These are phyloP conservation scores for Pterostichus madidus DNA, from an alignment of 2,888 invertebrate species.

Conservation along the genomic window DNA sequence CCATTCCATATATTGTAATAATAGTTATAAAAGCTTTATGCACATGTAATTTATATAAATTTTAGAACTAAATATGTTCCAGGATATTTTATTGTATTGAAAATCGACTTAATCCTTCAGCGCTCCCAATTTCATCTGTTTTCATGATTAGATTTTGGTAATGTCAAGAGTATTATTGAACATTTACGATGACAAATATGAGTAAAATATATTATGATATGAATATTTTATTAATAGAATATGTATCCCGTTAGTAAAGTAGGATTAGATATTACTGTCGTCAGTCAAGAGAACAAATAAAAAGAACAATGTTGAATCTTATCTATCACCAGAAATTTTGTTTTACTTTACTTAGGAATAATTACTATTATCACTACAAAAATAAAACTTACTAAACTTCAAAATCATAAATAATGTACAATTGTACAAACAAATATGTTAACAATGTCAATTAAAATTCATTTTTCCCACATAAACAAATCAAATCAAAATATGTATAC, in stretches of 20 bases:
- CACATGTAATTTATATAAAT: too few species aligned
- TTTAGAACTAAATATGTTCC: too few species aligned
- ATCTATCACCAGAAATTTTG: not conserved
- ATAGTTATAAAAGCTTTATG: too few species aligned
- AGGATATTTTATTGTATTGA: too few species aligned
- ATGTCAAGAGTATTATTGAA: conserved; percentile 11
- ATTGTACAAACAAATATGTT: too few species aligned
- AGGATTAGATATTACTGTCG: not conserved
- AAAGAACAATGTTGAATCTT: conserved; percentile 12
- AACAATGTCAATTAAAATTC: not conserved
- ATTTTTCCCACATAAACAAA: not conserved
- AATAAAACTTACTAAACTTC: too few species aligned
- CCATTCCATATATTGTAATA: too few species aligned
- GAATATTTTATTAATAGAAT: not conserved
- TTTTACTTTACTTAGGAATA: not conserved
- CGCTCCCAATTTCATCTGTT: not conserved
- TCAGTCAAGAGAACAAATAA: conserved; percentile 11
- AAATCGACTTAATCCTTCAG: not conserved
- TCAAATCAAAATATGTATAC: not conserved
- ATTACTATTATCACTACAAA: not conserved
- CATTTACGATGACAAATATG: not conserved
- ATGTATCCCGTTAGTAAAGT: not conserved
- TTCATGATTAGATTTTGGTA: too few species aligned
- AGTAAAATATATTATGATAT: not conserved
- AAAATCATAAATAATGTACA: not conserved